phyloP scores from a whole-genome alignment of 2,888 invertebrate genomes.

The Pogonocherus hispidulus region DNA sequence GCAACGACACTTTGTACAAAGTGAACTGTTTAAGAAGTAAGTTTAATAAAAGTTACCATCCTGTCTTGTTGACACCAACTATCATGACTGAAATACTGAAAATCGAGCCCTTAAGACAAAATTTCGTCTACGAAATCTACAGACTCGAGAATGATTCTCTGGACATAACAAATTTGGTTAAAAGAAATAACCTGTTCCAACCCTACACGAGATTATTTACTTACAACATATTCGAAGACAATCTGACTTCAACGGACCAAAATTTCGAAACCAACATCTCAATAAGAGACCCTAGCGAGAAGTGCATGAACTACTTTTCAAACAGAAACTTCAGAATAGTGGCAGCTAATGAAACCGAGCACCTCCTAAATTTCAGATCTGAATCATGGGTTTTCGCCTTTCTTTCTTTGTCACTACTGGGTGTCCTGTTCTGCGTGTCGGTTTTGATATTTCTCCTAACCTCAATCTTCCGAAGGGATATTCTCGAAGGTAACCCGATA shows the following conservation, averaged over 20 bases:
- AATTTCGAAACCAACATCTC: conserved; percentile 39
- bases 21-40: conserved; percentile 58
- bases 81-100: conserved; percentile 56
- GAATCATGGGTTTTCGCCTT: conserved; percentile 75
- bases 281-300: background rate
- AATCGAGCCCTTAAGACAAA: conserved; percentile 59
- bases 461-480: conserved; percentile 75
- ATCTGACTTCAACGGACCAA: conserved; percentile 55
- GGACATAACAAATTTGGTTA: conserved; percentile 34
- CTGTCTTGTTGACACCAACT: conserved; percentile 32
- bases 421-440: conserved; percentile 76
- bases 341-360: conserved; percentile 2
- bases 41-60: conserved; percentile 31
- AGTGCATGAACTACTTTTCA: conserved; percentile 38
- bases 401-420: conserved; percentile 77
- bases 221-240: conserved; percentile 62
- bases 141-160: conserved; percentile 50
- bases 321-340: conserved; percentile 31
- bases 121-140: conserved; percentile 63
- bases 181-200: conserved; percentile 51
- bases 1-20: conserved; percentile 61
- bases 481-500: conserved; percentile 78
- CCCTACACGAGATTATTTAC: conserved; percentile 57
- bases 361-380: conserved; percentile 52
- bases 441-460: conserved; percentile 77